Conservation (phyloP, 2,797 vertebrate genomes). For the Chaunax sp. region DNA sequence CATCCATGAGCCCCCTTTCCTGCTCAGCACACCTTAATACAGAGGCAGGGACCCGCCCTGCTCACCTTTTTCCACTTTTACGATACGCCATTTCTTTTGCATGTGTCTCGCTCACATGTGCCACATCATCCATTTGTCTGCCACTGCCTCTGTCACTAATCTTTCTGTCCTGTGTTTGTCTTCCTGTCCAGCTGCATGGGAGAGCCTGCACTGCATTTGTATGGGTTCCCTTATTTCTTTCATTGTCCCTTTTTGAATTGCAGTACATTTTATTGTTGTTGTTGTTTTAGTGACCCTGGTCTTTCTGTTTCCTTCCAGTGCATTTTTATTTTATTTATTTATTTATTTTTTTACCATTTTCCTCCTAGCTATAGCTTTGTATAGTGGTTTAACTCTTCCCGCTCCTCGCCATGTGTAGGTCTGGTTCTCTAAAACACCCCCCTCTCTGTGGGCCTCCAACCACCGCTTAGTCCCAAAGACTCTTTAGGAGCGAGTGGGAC, state of each 20-base stretch:
- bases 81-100: slow-evolving; percentile 49
- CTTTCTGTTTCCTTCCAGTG: slow-evolving; percentile 55
- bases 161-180: slow-evolving; percentile 30
- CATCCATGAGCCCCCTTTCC: slow-evolving; percentile 48
- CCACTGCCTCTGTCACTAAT: slow-evolving; percentile 43
- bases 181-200: slow-evolving; percentile 52
- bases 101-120: slow-evolving; percentile 53
- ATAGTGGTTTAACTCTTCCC: slow-evolving; percentile 48
- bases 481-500: slow-evolving; percentile 49
- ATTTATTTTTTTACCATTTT: slow-evolving; percentile 26
- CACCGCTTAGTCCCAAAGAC: slow-evolving; percentile 45
- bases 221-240: slow-evolving; percentile 29
- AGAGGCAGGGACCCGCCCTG: slow-evolving; percentile 28
- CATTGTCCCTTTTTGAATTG: slow-evolving; percentile 24
- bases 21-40: slow-evolving; percentile 4
- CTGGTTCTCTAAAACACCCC: slow-evolving; percentile 57
- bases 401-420: slow-evolving; percentile 49
- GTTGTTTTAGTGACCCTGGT: slow-evolving; percentile 48
- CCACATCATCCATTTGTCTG: slow-evolving; percentile 20
- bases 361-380: slow-evolving; percentile 50
- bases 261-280: slow-evolving; percentile 54
- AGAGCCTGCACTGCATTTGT: slow-evolving; percentile 51
- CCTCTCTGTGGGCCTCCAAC: slow-evolving; percentile 50
- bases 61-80: slow-evolving; percentile 22
- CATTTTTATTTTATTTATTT: slow-evolving; percentile 53